phyloP scores from a whole-genome alignment of 2,113 vertebrate species.

The Candoia aspera region DNA sequence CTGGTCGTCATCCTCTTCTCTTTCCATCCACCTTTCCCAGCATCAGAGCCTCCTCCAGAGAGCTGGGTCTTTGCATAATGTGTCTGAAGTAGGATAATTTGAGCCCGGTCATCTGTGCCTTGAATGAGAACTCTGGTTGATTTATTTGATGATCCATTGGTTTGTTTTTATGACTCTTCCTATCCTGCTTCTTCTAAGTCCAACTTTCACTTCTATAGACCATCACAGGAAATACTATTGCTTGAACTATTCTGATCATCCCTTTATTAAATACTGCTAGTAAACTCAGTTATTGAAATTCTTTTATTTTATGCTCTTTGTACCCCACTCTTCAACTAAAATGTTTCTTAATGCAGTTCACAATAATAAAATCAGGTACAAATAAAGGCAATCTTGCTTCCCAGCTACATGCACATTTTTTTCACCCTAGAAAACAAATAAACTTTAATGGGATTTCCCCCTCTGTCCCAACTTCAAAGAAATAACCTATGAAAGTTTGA shows the following conservation, averaged over 20 bases:
- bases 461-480: background rate
- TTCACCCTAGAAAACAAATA: background rate
- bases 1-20: background rate
- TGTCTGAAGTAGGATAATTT: background rate
- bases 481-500: background rate
- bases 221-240: background rate
- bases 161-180: background rate
- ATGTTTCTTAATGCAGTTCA: background rate
- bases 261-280: background rate
- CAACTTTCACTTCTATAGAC: background rate
- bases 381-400: background rate
- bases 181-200: background rate
- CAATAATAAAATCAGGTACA: background rate
- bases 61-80: background rate
- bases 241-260: background rate
- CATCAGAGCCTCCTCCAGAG: background rate
- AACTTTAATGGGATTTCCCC: background rate
- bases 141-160: background rate
- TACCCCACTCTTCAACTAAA: background rate
- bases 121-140: background rate
- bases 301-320: background rate
- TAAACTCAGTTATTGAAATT: background rate
- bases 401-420: background rate
- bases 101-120: background rate
- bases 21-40: background rate